Base-by-base conservation (phyloP, 2,797 vertebrate genomes). In the Emys orbicularis region DNA sequence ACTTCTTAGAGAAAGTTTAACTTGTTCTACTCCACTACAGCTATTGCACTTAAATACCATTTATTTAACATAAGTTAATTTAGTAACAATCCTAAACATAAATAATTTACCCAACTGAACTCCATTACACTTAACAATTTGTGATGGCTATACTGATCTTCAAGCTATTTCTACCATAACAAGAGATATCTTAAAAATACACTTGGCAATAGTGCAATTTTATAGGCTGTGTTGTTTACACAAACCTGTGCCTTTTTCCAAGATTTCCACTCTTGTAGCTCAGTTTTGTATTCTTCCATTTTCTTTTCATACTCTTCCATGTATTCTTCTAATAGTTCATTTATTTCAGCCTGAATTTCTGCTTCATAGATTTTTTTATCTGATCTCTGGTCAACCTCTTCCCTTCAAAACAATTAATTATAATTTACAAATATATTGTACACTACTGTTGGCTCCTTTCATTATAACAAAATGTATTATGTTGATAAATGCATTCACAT, bases 231-330 rank as follows among this genome's bases (percentile, higher is more conserved):
- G 34, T 19, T 1, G 57, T 76, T 95, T 56, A 89, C 88, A 80
- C 96, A 61, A 86, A 99, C 99, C 98, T 99, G 99, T 80, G 98
- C 97, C 91, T 97, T 99, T 95, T 95, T 99, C 99, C 99, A 99
- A 56, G 98, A 96, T 93, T 99, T 99, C 99, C 99, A 99, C 56
- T 98, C 98, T 87, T 98, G 99, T 84, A 99, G 96, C 19, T 97
- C 98, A 54, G 86, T 95, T 96, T 98, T 98, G 97, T 99, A 99
- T 72, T 98, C 98, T 0, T 95, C 94, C 96, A 99, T 95, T 95
- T 98, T 98, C 96, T 97, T 99, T 94, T 99, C 98, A 29, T 99
- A 98, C n/a, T 99, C 98, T 87, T 99, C 99, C 19, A 93, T 96
- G 9, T 15, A 95, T 95, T 99, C 99, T 52, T 98, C 98, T 91